Evolutionary conservation across 2,888 invertebrate species (phyloP), one percentile per base, ranked within the genome.

Genomic region (Drosophila acutilabella): DNA sequence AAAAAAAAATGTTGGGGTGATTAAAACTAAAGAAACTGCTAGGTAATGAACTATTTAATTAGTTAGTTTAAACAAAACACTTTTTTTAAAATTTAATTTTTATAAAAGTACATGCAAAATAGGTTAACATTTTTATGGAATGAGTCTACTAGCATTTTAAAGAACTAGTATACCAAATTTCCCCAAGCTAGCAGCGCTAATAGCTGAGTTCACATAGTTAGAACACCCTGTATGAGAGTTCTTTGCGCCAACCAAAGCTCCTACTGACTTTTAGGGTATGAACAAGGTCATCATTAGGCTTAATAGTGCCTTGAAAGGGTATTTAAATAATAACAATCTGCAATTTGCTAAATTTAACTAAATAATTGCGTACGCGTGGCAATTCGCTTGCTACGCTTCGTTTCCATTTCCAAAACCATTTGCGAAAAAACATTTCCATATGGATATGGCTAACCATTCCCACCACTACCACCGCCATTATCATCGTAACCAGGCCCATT

Each of bases 291-390:
- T 8, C 10, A 14, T 5, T 11, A 30, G 11, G 7, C 20, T 11
- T 56, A 7, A 38, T 10, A 36, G 38, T 16, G 30, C n/a, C 5
- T 3, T 5, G 44, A 44, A 14, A 67, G 69, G 6, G 56, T 57
- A 53, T 60, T 11, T 0, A 38, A 59, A 58, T 23, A 50, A 44
- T 67, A 74, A 66, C 60, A 71, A 14, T 67, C 60, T 53, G 67
- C 74, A 84, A 81, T 84, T 84, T 81, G 78, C 75, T 78, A 30
- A 30, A 54, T 54, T 61, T 71, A 74, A 42, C 45, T 44, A 36
- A 45, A 45, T 66, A 66, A 78, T 78, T 78, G 81, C 59, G 67
- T 67, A 62, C 67, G 67, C 79, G 58, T 64, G 67, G 66, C 64
- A 23, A 54, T 45, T 62, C 45, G 62, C 64, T 56, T 57, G 57